Conservation (phyloP, 2,797 vertebrate genomes). For the Sebastes nivosus region DNA sequence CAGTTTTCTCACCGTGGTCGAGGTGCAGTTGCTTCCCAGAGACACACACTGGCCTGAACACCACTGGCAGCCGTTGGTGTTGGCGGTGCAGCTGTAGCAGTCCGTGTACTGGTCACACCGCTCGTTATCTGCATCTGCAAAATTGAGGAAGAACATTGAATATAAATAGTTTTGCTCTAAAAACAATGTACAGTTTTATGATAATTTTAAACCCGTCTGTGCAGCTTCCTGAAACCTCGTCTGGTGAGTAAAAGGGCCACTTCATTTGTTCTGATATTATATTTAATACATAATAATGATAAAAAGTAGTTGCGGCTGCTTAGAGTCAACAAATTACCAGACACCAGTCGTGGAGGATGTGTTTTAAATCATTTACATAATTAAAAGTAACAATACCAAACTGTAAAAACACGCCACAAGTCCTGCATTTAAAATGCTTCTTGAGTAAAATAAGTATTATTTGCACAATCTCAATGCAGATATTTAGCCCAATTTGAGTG, state of each 20-base stretch:
- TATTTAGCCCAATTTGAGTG: too few species aligned
- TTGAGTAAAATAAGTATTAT: too few species aligned
- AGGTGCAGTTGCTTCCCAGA: constrained; percentile 90
- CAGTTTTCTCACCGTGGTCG: constrained; percentile 54
- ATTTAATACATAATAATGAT: neutral
- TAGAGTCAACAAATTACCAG: neutral
- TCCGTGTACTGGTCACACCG: constrained; percentile 95
- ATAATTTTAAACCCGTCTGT: fast-evolving
- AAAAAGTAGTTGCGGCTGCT: neutral
- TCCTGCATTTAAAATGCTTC: too few species aligned
- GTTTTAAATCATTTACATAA: neutral
- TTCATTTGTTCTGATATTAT: neutral
- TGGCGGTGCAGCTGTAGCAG: constrained; percentile 97
- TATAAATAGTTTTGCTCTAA: neutral
- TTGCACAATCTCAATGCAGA: too few species aligned
- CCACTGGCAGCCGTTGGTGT: constrained; percentile 97
- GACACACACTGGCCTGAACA: constrained; percentile 90
- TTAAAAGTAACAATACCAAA: too few species aligned
- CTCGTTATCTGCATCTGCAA: constrained; percentile 86
- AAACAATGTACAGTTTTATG: neutral
- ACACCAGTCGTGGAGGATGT: neutral
- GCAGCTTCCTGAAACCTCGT: neutral
- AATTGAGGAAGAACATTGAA: neutral
- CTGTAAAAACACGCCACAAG: too few species aligned
- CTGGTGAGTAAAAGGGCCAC: neutral